These are phyloP conservation scores for Crocallis elinguaria DNA, from an alignment of 2,888 invertebrate genomes.

Conservation along the genomic window DNA sequence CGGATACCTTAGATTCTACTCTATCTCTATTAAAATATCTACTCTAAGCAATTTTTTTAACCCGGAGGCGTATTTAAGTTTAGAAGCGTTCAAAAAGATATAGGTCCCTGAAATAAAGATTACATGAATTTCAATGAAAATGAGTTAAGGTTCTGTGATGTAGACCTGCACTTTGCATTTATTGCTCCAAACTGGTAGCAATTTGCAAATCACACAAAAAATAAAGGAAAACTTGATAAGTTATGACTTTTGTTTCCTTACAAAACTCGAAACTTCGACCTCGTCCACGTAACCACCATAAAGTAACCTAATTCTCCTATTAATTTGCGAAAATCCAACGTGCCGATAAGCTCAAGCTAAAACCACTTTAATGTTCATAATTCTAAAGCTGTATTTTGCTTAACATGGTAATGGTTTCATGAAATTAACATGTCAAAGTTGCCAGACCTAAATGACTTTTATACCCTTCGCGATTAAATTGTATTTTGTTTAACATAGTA, in stretches of 20 bases:
- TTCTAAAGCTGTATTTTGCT: conserved; percentile 1
- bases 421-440: conserved; percentile 11
- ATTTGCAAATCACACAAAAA: not conserved
- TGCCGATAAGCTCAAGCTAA: not conserved
- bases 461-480: conserved; percentile 29
- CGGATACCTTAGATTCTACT: no score
- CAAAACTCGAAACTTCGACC: conserved; percentile 16
- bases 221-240: conserved; percentile 2
- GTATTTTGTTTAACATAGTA: conserved; percentile 25
- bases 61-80: no score
- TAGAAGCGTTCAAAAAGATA: no score
- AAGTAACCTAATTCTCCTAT: conserved; percentile 36
- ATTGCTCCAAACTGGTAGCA: no score
- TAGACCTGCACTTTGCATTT: no score
- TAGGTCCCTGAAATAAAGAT: no score
- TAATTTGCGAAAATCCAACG: conserved; percentile 50
- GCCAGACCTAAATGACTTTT: conserved; percentile 29
- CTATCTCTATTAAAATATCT: no score
- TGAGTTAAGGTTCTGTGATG: no score
- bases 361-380: not conserved
- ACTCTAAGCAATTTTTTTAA: no score
- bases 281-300: conserved; percentile 17
- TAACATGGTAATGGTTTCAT: not conserved
- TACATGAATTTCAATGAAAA: no score
- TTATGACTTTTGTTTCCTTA: conserved; percentile 1